Evolutionary conservation across 2,888 invertebrate genomes (phyloP).

Genomic region (Eilema griseolum): DNA sequence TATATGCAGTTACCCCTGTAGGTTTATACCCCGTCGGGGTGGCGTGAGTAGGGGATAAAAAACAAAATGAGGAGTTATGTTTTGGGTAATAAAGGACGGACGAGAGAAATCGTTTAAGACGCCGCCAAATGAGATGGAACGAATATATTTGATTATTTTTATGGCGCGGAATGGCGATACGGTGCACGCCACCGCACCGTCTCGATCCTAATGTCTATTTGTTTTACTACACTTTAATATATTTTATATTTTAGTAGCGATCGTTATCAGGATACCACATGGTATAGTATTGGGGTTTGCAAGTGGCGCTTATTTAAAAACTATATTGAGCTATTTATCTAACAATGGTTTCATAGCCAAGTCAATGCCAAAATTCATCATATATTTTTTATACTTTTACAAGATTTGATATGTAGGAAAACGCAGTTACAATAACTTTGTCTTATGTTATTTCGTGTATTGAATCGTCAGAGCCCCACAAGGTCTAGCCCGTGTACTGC

Average conservation of each 20-base stretch:
- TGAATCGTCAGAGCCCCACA: too few species aligned
- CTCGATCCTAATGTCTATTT: slow-evolving; percentile 80
- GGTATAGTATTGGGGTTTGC: slow-evolving; percentile 23
- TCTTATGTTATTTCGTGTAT: too few species aligned
- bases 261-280: slow-evolving; percentile 40
- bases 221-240: slow-evolving; percentile 81
- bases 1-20: slow-evolving; percentile 82
- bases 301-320: not conserved
- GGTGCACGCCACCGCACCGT: slow-evolving; percentile 64
- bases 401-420: too few species aligned
- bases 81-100: slow-evolving; percentile 87
- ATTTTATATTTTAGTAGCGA: slow-evolving; percentile 68
- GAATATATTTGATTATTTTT: slow-evolving; percentile 87
- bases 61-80: slow-evolving; percentile 87
- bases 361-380: not conserved
- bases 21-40: slow-evolving; percentile 73
- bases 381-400: too few species aligned
- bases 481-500: not conserved
- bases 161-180: slow-evolving; percentile 84
- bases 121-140: slow-evolving; percentile 86
- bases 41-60: slow-evolving; percentile 85
- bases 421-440: too few species aligned
- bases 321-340: not conserved
- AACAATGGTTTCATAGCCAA: not conserved
- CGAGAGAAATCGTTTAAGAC: slow-evolving; percentile 87